Evolutionary conservation across 2,113 vertebrate genomes (phyloP).

Genomic region (Chamaetylas fuelleborni): DNA sequence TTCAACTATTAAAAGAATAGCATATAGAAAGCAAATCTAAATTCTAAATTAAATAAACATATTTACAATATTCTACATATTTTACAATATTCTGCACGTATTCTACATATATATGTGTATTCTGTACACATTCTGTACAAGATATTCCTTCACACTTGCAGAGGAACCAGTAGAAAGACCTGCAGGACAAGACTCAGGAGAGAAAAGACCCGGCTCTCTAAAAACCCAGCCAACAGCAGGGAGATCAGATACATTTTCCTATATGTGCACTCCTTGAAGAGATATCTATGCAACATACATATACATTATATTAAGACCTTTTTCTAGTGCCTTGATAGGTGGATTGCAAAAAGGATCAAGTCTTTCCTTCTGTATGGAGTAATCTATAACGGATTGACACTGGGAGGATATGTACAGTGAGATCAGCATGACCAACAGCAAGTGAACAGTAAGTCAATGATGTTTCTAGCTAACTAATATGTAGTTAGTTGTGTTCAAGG

Average conservation of each 20-base stretch:
- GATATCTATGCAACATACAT: not conserved
- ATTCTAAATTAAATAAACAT: not conserved
- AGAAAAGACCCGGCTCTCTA: not conserved
- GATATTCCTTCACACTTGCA: not conserved
- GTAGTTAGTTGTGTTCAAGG: not conserved
- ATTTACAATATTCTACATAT: too few relatives aligned
- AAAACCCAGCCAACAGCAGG: not conserved
- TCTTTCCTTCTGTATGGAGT: not conserved
- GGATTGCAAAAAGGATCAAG: not conserved
- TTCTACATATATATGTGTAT: too few relatives aligned
- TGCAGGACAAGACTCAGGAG: not conserved
- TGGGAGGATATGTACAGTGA: not conserved
- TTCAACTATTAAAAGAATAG: not conserved
- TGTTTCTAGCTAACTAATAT: not conserved
- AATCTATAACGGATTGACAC: not conserved
- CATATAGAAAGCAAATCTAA: not conserved
- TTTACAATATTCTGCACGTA: too few relatives aligned
- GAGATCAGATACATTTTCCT: not conserved
- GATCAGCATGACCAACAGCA: not conserved
- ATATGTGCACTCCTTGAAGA: not conserved
- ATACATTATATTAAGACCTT: not conserved
- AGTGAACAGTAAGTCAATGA: not conserved
- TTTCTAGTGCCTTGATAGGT: not conserved
- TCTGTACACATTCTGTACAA: not conserved
- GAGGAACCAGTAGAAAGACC: not conserved